These are phyloP conservation scores for Palythoa heliodiscus DNA, from an alignment of 92 coral and sea anemone genomes.

Conservation along the genomic window DNA sequence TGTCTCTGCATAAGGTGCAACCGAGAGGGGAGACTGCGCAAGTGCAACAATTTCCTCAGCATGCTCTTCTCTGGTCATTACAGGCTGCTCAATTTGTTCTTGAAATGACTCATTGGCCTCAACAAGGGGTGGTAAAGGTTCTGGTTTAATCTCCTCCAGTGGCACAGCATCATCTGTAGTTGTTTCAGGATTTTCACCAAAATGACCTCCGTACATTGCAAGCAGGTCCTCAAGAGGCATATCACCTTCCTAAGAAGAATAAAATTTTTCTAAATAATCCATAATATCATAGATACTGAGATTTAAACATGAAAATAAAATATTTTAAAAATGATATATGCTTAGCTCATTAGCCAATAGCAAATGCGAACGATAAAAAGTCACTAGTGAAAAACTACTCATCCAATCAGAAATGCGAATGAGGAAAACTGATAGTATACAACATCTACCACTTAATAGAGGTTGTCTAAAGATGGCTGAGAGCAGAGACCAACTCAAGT, in stretches of 20 bases:
- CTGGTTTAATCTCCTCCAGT: constrained; percentile 89
- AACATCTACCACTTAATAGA: too few relatives aligned
- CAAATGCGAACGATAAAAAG: too few relatives aligned
- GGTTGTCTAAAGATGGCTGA: too few relatives aligned
- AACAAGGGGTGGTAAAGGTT: constrained; percentile 87
- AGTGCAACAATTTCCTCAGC: constrained; percentile 43
- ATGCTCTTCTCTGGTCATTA: constrained; percentile 14
- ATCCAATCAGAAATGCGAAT: too few relatives aligned
- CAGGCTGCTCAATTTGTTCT: constrained; percentile 24
- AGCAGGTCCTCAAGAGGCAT: constrained; percentile 92
- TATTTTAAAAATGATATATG: too few relatives aligned
- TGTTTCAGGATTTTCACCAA: constrained; percentile 64
- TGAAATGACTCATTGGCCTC: constrained; percentile 58
- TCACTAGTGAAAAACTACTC: too few relatives aligned
- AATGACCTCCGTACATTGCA: constrained; percentile 90
- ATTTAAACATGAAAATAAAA: too few relatives aligned
- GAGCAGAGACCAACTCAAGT: too few relatives aligned
- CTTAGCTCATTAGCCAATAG: too few relatives aligned
- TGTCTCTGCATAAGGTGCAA: constrained; percentile 48
- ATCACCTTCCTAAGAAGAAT: constrained; percentile 78
- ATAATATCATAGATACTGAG: too few relatives aligned
- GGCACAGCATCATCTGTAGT: constrained; percentile 63
- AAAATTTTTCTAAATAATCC: not conserved
- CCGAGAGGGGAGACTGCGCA: constrained; percentile 68
- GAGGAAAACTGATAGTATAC: too few relatives aligned